phyloP scores from a whole-genome alignment of 1,140 invertebrate genomes.

The Antheraea pernyi region DNA sequence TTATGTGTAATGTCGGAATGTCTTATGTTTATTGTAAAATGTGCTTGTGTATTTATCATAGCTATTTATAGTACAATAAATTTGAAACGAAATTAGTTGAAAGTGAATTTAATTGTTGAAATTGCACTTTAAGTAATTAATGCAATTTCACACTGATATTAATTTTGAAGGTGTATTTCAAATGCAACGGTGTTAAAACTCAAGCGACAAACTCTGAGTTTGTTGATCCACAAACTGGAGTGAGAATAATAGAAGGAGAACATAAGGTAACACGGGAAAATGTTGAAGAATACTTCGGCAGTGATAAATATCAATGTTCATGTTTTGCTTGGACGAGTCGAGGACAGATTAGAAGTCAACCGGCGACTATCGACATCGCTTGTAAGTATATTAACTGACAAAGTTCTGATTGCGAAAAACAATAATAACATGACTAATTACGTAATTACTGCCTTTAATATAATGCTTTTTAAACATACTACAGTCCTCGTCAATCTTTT shows the following conservation, averaged over 20 bases:
- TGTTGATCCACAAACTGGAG: constrained; percentile 92
- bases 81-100: too few relatives aligned
- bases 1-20: too few relatives aligned
- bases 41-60: too few relatives aligned
- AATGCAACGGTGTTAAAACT: constrained; percentile 87
- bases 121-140: background rate
- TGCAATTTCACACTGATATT: background rate
- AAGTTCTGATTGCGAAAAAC: too few relatives aligned
- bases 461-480: too few relatives aligned
- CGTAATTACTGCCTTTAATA: too few relatives aligned
- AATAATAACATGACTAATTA: too few relatives aligned
- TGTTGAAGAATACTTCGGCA: constrained; percentile 94
- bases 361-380: constrained; percentile 90
- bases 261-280: constrained; percentile 91
- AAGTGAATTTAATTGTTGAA: background rate
- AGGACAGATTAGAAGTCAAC: constrained; percentile 88
- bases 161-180: constrained; percentile 84
- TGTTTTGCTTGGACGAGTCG: constrained; percentile 91
- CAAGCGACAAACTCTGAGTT: constrained; percentile 79
- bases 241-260: constrained; percentile 90
- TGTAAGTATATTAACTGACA: constrained; percentile 85
- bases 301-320: constrained; percentile 92
- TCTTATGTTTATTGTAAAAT: too few relatives aligned
- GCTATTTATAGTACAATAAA: too few relatives aligned
- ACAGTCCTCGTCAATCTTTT: too few relatives aligned